phyloP scores from a whole-genome alignment of 2,797 vertebrate genomes.

The Florisuga fusca region DNA sequence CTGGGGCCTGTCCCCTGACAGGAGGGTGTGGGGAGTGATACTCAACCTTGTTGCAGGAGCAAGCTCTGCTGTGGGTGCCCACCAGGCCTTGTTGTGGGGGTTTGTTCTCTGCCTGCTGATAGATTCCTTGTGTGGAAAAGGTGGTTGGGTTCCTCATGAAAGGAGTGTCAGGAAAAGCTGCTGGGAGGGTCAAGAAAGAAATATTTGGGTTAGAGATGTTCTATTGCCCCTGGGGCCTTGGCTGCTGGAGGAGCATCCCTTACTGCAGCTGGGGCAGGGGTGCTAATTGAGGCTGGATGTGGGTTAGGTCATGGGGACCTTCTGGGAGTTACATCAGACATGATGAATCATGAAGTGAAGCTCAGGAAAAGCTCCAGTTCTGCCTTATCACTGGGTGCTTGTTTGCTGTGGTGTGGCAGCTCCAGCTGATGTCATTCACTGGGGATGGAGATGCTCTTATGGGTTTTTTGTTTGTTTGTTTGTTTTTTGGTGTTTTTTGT shows the following conservation, averaged over 20 bases:
- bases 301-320: not conserved
- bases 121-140: rapidly evolving
- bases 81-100: not conserved
- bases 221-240: not conserved
- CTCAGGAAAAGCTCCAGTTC: not conserved
- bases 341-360: not conserved
- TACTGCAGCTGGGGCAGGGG: not conserved
- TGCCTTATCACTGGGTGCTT: not conserved
- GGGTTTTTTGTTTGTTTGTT: not conserved
- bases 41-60: rapidly evolving
- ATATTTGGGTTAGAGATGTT: not conserved
- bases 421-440: not conserved
- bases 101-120: rapidly evolving
- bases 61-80: rapidly evolving
- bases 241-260: not conserved
- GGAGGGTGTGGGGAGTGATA: too few species aligned
- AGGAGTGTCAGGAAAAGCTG: not conserved
- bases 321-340: not conserved
- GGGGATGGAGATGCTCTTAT: not conserved
- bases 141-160: not conserved
- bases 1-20: too few species aligned
- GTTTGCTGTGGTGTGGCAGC: not conserved
- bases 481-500: not conserved
- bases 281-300: not conserved
- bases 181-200: not conserved